Evolutionary conservation across 2,888 invertebrate species (phyloP), one percentile per base, ranked within the genome.

Genomic region (Plebejus argus): DNA sequence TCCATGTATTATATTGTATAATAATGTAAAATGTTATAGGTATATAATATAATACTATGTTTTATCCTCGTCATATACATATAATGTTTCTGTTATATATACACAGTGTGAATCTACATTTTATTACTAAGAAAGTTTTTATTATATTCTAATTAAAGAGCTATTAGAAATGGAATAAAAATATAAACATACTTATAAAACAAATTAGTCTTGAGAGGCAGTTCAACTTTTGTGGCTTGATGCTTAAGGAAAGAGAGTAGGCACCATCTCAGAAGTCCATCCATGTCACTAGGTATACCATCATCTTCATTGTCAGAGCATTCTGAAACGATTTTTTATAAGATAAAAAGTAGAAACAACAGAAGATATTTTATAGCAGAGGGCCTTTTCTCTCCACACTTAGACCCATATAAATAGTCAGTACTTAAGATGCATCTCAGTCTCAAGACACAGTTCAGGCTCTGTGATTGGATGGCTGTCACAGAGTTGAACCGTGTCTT

Each of bases 191-290:
- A 95, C 91, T 96, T 96, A 87, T 96, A 98, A 81, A 99, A 97
- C 80, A 97, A 96, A 81, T 97, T 98, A 0, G 97, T 97, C 77
- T 98, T 94, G 76, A 97, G 92, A 0, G 99, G 99, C 76, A 98
- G 90, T 79, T 96, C 95, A 3, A 95, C 86, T 74, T 95, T 95
- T 86, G 97, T 97, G 0, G 96, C 95, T 72, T 96, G 95, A 77
- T 95, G 95, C 89, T 98, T 98, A 72, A 98, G 93, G 72, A 97
- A 97, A 82, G 96, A 96, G 66, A 98, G 92, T 86, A 98, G 96
- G 85, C 98, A 97, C 87, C 96, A 95, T 77, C 95, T 94, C 56
- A 99, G 88, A 23, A 97, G 88, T 1, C 95, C 94, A 85, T 99
- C 98, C 96, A 97, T 97, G 84, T 95, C 94, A 18, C 91, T 84